These are phyloP conservation scores for Pitta sordida DNA, from an alignment of 2,113 vertebrate species.

Conservation along the genomic window DNA sequence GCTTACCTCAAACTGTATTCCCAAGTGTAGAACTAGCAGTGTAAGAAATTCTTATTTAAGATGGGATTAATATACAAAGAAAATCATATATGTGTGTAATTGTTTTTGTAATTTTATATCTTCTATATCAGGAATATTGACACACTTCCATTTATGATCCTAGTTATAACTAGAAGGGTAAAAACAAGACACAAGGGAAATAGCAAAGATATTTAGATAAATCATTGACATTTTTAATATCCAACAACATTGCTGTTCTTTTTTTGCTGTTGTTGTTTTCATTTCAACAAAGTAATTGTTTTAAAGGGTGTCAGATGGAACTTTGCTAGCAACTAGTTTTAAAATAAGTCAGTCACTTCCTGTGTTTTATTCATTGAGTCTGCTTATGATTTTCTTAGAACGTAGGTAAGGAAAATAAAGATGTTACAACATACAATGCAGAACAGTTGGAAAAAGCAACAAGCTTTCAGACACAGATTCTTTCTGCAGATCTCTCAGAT, in stretches of 20 bases:
- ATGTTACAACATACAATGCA: background rate
- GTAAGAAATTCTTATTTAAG: background rate
- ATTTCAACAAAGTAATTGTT: background rate
- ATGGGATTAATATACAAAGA: background rate
- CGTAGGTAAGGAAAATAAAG: background rate
- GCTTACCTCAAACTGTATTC: background rate
- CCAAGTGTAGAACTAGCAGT: background rate
- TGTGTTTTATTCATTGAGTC: background rate
- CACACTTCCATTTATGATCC: constrained; percentile 13
- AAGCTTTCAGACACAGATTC: background rate
- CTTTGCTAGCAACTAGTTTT: background rate
- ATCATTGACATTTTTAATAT: constrained; percentile 1
- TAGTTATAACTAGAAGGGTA: background rate
- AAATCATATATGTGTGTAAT: background rate
- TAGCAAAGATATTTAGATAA: background rate
- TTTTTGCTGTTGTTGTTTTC: background rate
- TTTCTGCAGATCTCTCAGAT: background rate
- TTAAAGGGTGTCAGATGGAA: background rate
- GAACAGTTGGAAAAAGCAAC: background rate
- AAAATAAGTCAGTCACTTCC: background rate
- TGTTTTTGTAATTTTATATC: background rate
- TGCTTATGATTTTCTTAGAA: background rate
- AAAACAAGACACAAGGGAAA: background rate
- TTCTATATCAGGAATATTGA: background rate
- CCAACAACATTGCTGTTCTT: background rate